phyloP scores from a whole-genome alignment of 2,797 vertebrate species.

The Pangasius djambal region DNA sequence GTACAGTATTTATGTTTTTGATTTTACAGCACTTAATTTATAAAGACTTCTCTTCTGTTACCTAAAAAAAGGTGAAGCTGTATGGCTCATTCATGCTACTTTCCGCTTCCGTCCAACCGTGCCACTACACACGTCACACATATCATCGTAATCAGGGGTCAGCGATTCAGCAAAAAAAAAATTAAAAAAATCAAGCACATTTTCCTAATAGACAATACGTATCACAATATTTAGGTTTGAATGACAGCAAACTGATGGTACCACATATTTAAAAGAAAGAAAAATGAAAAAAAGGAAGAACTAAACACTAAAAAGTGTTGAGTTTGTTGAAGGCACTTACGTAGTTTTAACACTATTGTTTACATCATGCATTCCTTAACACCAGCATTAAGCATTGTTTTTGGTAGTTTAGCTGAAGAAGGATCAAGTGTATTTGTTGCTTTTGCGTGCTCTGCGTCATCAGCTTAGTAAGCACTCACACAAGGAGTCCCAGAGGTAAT shows the following conservation, averaged over 20 bases:
- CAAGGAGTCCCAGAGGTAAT: background rate
- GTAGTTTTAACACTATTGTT: background rate
- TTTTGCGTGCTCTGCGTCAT: background rate
- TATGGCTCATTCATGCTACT: constrained; percentile 23
- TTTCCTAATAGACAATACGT: background rate
- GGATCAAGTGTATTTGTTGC: constrained; percentile 7
- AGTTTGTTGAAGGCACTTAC: background rate
- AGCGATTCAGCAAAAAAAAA: background rate
- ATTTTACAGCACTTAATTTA: constrained; percentile 90
- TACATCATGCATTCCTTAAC: background rate
- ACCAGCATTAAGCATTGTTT: constrained; percentile 12
- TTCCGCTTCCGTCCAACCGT: background rate
- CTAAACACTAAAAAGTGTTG: background rate
- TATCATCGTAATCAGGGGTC: background rate
- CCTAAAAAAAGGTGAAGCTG: constrained; percentile 50
- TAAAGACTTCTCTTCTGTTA: constrained; percentile 67
- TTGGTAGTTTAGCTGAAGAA: background rate
- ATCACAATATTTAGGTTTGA: background rate
- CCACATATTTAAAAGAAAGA: background rate
- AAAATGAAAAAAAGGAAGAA: too few relatives aligned
- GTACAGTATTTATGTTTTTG: constrained; percentile 93
- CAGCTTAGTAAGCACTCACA: background rate
- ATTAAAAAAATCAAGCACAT: background rate
- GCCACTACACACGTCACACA: background rate
- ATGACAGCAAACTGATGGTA: background rate